Percentiles rank a stretch among this genome's conserved stretches.
These are phyloP conservation scores for Ceyx cyanopectus DNA, from an alignment of 2,113 vertebrate species.

Conservation along the genomic window DNA sequence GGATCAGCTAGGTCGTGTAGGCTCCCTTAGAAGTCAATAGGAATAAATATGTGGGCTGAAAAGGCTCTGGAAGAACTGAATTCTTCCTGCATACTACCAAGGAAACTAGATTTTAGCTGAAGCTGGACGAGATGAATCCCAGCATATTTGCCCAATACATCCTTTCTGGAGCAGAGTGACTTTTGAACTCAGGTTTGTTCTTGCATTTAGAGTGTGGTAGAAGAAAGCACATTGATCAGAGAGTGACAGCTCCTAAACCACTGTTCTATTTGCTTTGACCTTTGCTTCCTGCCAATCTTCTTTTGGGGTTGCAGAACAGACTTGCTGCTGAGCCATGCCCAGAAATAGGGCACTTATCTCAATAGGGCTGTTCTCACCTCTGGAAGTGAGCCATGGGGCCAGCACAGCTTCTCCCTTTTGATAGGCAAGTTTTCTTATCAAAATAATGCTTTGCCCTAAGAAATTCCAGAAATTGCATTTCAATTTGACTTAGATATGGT, in stretches of 20 bases:
- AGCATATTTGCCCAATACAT: not conserved
- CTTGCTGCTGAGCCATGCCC: not conserved
- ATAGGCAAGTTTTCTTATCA: not conserved
- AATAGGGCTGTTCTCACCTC: not conserved
- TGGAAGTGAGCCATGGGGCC: not conserved
- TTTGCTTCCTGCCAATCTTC: constrained; percentile 8
- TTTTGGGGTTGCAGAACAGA: not conserved
- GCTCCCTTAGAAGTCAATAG: not conserved
- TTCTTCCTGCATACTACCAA: not conserved
- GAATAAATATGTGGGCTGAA: not conserved
- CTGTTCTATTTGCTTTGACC: constrained; percentile 14
- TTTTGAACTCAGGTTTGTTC: not conserved
- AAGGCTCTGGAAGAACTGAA: not conserved
- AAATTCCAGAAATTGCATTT: not conserved
- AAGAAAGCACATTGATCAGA: not conserved
- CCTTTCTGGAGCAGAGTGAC: not conserved
- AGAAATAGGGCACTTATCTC: constrained; percentile 51
- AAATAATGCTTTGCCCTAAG: not conserved
- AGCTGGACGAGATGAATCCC: not conserved
- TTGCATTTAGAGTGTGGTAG: rapidly evolving
- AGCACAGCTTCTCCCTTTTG: rapidly evolving
- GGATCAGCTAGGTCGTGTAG: not conserved
- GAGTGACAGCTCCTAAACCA: not conserved
- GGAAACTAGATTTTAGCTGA: not conserved
- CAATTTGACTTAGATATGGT: not conserved